phyloP scores from a whole-genome alignment of 2,888 invertebrate genomes.

The Protodeltote pygarga region DNA sequence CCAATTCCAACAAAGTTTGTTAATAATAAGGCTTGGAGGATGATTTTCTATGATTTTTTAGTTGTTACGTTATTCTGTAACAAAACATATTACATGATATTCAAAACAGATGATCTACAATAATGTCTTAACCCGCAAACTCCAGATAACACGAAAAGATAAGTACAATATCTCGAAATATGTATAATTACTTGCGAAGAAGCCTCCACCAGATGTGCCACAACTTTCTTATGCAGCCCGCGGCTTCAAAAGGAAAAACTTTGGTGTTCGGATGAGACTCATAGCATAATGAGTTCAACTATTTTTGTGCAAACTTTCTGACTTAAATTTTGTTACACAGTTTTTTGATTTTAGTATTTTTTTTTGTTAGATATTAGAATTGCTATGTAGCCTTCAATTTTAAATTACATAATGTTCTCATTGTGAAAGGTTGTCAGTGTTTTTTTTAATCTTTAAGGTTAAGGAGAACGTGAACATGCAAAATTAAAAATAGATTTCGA shows the following conservation, averaged over 20 bases:
- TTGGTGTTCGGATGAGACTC: constrained; percentile 64
- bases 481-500: too few relatives aligned
- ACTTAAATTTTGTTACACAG: constrained; percentile 32
- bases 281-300: constrained; percentile 67
- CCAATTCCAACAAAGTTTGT: too few relatives aligned
- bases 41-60: too few relatives aligned
- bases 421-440: too few relatives aligned
- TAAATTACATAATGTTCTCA: too few relatives aligned
- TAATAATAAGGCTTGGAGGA: too few relatives aligned
- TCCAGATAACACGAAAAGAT: constrained; percentile 6
- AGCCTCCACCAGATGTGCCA: constrained; percentile 66
- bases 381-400: too few relatives aligned
- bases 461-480: too few relatives aligned
- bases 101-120: too few relatives aligned
- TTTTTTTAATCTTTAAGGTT: too few relatives aligned
- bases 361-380: constrained; percentile 1
- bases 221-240: constrained; percentile 69
- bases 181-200: constrained; percentile 81
- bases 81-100: too few relatives aligned
- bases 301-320: constrained; percentile 52
- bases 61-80: too few relatives aligned
- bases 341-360: constrained; percentile 16
- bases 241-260: constrained; percentile 68
- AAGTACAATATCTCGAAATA: constrained; percentile 60
- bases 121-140: neutral